Evolutionary conservation across 2,888 invertebrate genomes (phyloP).

Genomic region (Danaus chrysippus): DNA sequence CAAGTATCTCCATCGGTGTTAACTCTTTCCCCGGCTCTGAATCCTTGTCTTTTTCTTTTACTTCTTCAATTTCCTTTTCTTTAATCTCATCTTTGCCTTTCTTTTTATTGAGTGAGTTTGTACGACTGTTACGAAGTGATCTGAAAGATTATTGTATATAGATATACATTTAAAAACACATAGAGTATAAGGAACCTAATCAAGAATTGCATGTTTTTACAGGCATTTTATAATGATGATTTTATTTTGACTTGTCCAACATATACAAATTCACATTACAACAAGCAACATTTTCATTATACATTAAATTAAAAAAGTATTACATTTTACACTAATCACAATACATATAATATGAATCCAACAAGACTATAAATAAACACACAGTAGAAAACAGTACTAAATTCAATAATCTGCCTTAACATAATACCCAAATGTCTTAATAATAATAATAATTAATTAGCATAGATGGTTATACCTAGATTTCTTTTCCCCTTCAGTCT

Average conservation of each 20-base stretch:
- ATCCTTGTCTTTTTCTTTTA: slow-evolving; percentile 36
- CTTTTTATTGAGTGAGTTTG: slow-evolving; percentile 54
- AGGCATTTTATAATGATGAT: too few relatives aligned
- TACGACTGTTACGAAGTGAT: slow-evolving; percentile 53
- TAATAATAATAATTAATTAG: background rate
- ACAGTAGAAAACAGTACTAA: too few relatives aligned
- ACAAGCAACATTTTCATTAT: too few relatives aligned
- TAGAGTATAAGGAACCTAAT: too few relatives aligned
- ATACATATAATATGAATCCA: background rate
- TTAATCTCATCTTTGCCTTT: slow-evolving; percentile 48
- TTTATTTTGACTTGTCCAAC: too few relatives aligned
- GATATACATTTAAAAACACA: too few relatives aligned
- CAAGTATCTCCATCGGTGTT: slow-evolving; percentile 87
- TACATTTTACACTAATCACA: background rate
- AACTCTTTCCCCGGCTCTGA: slow-evolving; percentile 37
- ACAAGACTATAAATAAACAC: too few relatives aligned
- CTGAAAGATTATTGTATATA: slow-evolving; percentile 29
- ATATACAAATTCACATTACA: too few relatives aligned
- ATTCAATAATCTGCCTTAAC: too few relatives aligned
- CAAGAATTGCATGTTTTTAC: too few relatives aligned
- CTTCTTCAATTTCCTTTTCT: slow-evolving; percentile 38
- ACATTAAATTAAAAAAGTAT: background rate
- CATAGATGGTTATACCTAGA: slow-evolving; percentile 47
- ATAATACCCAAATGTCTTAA: too few relatives aligned
- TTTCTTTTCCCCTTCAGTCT: slow-evolving; percentile 64